A percentile compares a stretch with the other conserved stretches of the same genome.
phyloP scores from a whole-genome alignment of 2,797 vertebrate species.

The Cossypha caffra region DNA sequence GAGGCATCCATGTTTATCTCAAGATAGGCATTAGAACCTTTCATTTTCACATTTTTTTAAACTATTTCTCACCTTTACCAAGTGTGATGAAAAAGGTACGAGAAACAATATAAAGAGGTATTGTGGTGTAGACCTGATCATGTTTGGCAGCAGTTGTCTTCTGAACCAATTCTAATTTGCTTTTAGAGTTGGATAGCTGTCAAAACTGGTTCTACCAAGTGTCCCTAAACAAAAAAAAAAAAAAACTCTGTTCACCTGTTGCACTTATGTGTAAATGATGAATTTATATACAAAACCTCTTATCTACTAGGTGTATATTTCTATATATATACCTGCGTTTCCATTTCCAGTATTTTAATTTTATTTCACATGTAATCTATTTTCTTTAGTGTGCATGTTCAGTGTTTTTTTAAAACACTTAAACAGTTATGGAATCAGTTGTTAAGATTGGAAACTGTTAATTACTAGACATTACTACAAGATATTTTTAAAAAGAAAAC shows the following conservation, averaged over 20 bases:
- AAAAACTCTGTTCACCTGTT: neutral
- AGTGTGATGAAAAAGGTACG: neutral
- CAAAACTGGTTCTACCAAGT: neutral
- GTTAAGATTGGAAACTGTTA: neutral
- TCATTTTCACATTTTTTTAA: neutral
- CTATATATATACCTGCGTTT: neutral
- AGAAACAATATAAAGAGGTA: neutral
- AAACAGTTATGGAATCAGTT: neutral
- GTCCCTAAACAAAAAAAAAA: neutral
- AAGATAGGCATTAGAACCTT: neutral
- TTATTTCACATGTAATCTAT: neutral
- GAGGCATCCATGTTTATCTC: neutral
- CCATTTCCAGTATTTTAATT: neutral
- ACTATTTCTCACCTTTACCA: neutral
- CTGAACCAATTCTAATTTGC: neutral
- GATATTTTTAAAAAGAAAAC: neutral
- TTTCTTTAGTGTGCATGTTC: neutral
- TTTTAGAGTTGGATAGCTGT: neutral
- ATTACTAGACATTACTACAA: neutral
- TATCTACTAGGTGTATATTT: neutral
- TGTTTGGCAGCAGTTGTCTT: neutral
- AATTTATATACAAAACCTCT: neutral
- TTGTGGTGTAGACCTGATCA: neutral
- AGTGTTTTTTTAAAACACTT: neutral
- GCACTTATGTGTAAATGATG: neutral